Evolutionary conservation across 2,888 invertebrate genomes (phyloP), one percentile per base, ranked within the genome.

Genomic region (Masnerella sp.): DNA sequence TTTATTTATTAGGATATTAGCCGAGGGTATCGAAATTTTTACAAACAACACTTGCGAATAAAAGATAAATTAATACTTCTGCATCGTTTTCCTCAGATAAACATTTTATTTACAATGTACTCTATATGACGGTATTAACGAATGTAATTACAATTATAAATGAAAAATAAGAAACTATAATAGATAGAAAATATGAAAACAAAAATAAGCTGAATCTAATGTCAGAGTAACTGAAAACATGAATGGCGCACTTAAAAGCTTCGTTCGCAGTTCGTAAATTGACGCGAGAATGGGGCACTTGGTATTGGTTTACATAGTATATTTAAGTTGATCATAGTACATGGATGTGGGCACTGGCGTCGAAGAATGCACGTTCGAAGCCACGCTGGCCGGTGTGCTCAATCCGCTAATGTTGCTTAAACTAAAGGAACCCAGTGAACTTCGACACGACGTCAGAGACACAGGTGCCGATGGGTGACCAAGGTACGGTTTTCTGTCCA

Each of bases 271-370:
- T 40, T 68, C 59, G 22, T 68, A 68, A 68, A 68, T 65, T 36
- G 34, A 22, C 18, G 49, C 7, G n/a, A 58, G 59, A 68, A 68
- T 59, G 49, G 38, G 7, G 5, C 58, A 43, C 58, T 51, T 47
- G 17, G 56, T 40, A 32, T 49, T 62, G 15, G 45, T 69, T 82
- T 79, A 85, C 81, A 86, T 84, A 38, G 78, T 75, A 78, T 85
- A 86, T 74, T 86, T 86, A 71, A 85, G 80, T 76, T 82, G 85
- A 67, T 87, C 87, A 76, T 85, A 85, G 62, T 85, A 86, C 81
- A 85, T 81, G 25, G 83, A 77, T 22, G 83, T 74, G 9, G 84
- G 75, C 42, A 58, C 58, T 2, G 84, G 77, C 11, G 84, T 76
- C n/a, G 83, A 73, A 20, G 81, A 76, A 52, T 83, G 83, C 52